Base-by-base conservation (phyloP, 2,888 invertebrate species). In the Escarpia spicata region DNA sequence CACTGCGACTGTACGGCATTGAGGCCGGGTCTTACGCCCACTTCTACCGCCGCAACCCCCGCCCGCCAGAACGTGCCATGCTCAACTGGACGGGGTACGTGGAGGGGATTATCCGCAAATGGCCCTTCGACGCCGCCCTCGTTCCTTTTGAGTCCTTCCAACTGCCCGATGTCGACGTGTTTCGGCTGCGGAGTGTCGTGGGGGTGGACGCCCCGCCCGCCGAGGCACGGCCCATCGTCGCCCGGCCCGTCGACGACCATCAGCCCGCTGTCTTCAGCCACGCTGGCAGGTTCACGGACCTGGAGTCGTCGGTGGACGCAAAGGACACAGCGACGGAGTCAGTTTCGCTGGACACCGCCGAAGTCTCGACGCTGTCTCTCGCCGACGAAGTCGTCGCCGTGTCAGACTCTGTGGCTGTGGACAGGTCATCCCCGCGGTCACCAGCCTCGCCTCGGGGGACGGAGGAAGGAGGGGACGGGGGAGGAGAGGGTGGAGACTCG, bases 61-160 rank as follows among this genome's bases (percentile, higher is more conserved):
- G 89, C 31, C 93, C 92, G n/a, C 44, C 52, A 31, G 92, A 92
- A 43, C 91, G 92, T 4, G 91, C 90, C 43, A 90, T 92, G 15
- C 92, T 92, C 52, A 92, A 92, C 58, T 93, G 93, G 93, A 31
- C 90, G 15, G 52, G 92, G 0, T 93, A 93, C 92, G 60, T 93
- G 60, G 91, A 92, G 37, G 91, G 52, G 8, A 92, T 93, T 31
- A 43, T 45, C 15, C n/a, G 58, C 26, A 91, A 43, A 26, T 92
- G n/a, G n/a, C 92, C 92, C 1, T 92, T 60, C 91, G 19, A n/a
- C 43, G 31, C 44, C 9, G 75, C n/a, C 15, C 9, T 43, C 45
- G 90, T 92, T 52, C 92, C 92, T 2, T 44, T 92, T 43, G 92
- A 90, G 2, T 75, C 75, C 75, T 75, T 75, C 26, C 75, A 75